Conservation (phyloP, 1,140 invertebrate species). For the Drosophila baimaii region DNA sequence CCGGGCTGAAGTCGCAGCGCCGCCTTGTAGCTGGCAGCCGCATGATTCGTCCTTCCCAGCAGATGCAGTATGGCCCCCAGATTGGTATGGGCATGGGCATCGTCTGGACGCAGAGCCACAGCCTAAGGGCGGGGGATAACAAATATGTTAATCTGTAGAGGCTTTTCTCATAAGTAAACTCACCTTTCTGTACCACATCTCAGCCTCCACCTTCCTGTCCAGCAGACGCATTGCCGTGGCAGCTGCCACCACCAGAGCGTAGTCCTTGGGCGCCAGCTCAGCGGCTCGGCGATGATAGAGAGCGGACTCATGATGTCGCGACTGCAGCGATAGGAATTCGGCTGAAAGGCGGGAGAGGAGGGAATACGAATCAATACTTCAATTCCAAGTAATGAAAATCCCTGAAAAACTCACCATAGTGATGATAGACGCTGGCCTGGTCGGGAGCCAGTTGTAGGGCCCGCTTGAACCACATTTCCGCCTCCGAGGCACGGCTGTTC, state of each 20-base stretch:
- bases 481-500: slow-evolving; percentile 92
- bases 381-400: not conserved
- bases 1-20: slow-evolving; percentile 93
- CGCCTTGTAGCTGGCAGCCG: slow-evolving; percentile 92
- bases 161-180: slow-evolving; percentile 56
- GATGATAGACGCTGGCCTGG: slow-evolving; percentile 92
- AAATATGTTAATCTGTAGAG: not conserved
- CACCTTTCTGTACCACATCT: slow-evolving; percentile 93
- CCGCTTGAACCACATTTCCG: slow-evolving; percentile 95
- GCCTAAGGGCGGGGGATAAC: slow-evolving; percentile 49
- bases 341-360: slow-evolving; percentile 86
- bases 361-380: too few species aligned
- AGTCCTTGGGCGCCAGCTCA: slow-evolving; percentile 90
- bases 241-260: slow-evolving; percentile 92
- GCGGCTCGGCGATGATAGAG: slow-evolving; percentile 91
- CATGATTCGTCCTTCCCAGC: slow-evolving; percentile 94
- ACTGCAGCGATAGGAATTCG: slow-evolving; percentile 92
- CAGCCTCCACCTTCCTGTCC: slow-evolving; percentile 90
- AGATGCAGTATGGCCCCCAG: slow-evolving; percentile 96
- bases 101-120: slow-evolving; percentile 84
- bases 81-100: slow-evolving; percentile 95
- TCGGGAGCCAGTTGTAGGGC: slow-evolving; percentile 92
- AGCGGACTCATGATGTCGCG: slow-evolving; percentile 92
- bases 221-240: slow-evolving; percentile 93
- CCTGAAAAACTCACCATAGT: slow-evolving; percentile 89